Evolutionary conservation across 2,888 invertebrate species (phyloP), one percentile per base, ranked within the genome.

Genomic region (Drosophila ustulata): DNA sequence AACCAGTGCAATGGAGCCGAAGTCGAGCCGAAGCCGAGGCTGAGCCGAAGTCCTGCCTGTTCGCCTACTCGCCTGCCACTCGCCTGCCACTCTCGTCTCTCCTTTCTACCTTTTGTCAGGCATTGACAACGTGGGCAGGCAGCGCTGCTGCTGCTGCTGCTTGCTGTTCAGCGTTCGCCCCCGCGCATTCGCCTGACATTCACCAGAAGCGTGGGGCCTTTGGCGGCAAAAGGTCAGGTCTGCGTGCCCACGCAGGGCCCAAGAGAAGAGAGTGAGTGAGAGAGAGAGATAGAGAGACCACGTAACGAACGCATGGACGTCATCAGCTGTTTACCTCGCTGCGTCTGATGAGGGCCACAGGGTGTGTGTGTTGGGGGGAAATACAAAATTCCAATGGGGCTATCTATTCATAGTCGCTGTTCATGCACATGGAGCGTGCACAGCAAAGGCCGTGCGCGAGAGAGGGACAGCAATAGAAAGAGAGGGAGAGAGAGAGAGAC

Each of bases 241-340:
- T 71, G 45, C 18, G 18, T 63, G 66, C 74, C 76, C 69, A 76
- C 74, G 76, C 74, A 63, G 34, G 50, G 56, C 51, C 9, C 26
- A 51, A 13, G 61, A 47, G 30, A 45, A 58, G 55, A 25, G 52
- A 66, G 47, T 51, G 41, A 53, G 39, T n/a, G 37, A 37, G 37
- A 37, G 37, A 37, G 37, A 37, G 37, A 64, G 46, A 30, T 52
- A 66, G 47, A 56, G 37, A 58, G 65, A 78, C 45, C 82, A 82
- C 79, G 87, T 82, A 87, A 87, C 67, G 59, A 68, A 78, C 85
- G 88, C 85, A 87, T 83, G 85, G 63, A 88, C 83, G 83, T 83
- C 83, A 83, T 83, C 83, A 83, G 83, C 83, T 83, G 83, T 87
- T 83, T 77, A 71, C 76, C 61, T 64, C 65, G 45, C 28, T 34